phyloP scores from a whole-genome alignment of 1,140 invertebrate genomes.

The Trichonephila clavata region DNA sequence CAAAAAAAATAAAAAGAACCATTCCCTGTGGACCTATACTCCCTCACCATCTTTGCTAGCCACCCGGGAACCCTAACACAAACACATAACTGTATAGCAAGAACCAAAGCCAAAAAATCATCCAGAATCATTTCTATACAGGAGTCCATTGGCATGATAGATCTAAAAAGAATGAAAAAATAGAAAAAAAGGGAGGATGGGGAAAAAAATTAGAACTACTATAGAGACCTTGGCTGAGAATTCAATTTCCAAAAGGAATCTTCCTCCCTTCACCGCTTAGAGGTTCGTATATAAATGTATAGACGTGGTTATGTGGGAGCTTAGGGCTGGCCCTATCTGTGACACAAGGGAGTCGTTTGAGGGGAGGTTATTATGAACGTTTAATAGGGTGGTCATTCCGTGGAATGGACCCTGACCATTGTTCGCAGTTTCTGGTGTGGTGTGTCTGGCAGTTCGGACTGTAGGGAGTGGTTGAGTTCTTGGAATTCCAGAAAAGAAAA shows the following conservation, averaged over 20 bases:
- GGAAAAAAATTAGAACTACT: constrained; percentile 15
- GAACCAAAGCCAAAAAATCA: constrained; percentile 41
- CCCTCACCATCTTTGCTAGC: background rate
- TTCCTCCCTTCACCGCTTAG: background rate
- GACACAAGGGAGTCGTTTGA: constrained; percentile 24
- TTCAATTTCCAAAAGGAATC: constrained; percentile 54
- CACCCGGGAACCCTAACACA: background rate
- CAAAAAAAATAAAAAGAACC: background rate
- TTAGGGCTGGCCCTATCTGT: background rate
- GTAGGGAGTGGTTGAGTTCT: background rate
- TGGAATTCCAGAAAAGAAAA: background rate
- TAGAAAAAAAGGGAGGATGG: background rate
- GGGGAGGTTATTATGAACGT: constrained; percentile 41
- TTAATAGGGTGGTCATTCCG: constrained; percentile 58
- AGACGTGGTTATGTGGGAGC: background rate
- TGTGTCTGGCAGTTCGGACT: background rate
- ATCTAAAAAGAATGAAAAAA: background rate
- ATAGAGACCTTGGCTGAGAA: background rate
- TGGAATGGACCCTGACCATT: constrained; percentile 31
- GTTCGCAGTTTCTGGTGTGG: background rate
- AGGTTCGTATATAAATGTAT: background rate
- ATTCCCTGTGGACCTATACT: constrained; percentile 1
- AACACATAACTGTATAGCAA: background rate
- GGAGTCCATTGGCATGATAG: background rate
- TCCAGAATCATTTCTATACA: constrained; percentile 37